Conservation (phyloP, 2,113 vertebrate species). For the Chitala chitala region DNA sequence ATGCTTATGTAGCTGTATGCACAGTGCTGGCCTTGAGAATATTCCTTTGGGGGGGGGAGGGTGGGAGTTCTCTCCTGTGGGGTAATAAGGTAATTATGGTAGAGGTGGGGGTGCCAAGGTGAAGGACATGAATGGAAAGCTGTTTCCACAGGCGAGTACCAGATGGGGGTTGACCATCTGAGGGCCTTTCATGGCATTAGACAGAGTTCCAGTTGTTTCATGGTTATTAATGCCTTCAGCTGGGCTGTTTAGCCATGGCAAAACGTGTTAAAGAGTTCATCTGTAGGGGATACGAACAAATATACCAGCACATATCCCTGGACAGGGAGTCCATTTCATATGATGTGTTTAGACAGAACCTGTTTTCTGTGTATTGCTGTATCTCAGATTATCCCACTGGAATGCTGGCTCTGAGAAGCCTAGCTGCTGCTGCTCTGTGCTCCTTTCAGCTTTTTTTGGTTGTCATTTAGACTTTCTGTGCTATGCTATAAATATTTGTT, state of each 20-base stretch:
- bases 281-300: not conserved
- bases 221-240: no score
- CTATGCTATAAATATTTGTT: conserved; percentile 1
- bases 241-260: not conserved
- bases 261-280: not conserved
- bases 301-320: not conserved
- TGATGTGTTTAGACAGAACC: not conserved
- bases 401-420: not conserved
- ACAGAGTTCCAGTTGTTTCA: not conserved
- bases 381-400: not conserved
- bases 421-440: not conserved
- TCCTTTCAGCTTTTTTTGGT: not conserved
- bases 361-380: not conserved
- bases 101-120: no score
- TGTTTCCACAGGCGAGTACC: not conserved
- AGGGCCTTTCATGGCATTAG: not conserved
- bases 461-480: not conserved
- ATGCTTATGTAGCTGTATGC: no score
- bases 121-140: not conserved
- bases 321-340: not conserved
- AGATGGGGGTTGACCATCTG: not conserved
- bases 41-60: not conserved
- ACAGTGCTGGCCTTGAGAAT: no score
- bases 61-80: not conserved
- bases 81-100: not conserved